Base-by-base conservation (phyloP, 1,140 invertebrate species). In the Lordiphosa mommai region DNA sequence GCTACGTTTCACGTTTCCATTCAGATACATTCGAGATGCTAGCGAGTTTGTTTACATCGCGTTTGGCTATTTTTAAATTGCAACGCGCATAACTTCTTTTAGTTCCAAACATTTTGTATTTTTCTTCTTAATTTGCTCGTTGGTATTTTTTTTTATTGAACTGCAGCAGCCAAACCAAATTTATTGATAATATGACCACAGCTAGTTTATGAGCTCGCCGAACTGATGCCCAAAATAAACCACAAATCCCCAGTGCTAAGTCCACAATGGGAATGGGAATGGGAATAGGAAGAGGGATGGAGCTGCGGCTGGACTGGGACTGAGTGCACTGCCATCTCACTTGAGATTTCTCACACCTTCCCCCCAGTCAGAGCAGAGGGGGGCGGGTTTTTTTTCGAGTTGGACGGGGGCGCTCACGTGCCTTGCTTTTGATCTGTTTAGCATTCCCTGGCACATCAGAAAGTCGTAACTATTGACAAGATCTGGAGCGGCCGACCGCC, bases 131-230 rank as follows among this genome's bases (percentile, higher is more conserved):
- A 80, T 80, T 80, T 80, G 72, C 76, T 60, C 40, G 55, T 65
- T 63, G 66, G 66, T 76, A 48, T 66, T 61, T 72, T 80, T 80
- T 43, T 80, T 80, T 80, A 80, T 80, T 76, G 76, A 82, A 67
- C 59, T 12, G 3, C 20, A 53, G 33, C 46, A 65, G 64, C 38
- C 59, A 9, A 27, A 29, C 67, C 47, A 80, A 84, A 80, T 80
- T 80, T 80, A 84, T 80, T 84, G 76, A 68, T 60, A 67, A 76
- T 80, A 80, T 80, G 76, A 80, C 76, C 76, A 80, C 76, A 80
- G 61, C 76, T 82, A 80, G 71, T 80, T 80, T 80, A 80, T 71
- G 76, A 61, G 51, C 61, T 58, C 59, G 38, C 56, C 59, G 32
- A 30, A 30, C 36, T 40, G 30, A 5, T 51, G 53, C 69, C 76